Percentiles rank a stretch among this genome's conserved stretches.
phyloP scores from a whole-genome alignment of 2,113 vertebrate genomes.

The Himantopus leucocephalus region DNA sequence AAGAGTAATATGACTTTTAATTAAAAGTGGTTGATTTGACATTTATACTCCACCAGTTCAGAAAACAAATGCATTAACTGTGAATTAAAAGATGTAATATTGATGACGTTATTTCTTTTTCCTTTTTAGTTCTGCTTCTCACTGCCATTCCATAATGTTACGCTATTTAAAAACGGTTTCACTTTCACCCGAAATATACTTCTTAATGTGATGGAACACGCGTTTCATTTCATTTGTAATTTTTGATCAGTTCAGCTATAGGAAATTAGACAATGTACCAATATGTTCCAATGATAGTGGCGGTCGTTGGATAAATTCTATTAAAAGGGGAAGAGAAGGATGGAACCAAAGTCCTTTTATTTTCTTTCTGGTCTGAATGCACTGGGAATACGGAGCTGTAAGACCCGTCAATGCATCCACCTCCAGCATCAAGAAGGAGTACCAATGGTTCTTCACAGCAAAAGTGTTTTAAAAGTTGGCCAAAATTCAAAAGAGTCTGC shows the following conservation, averaged over 20 bases:
- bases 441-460: too few species aligned
- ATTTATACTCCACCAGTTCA: neutral
- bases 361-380: neutral
- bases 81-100: neutral
- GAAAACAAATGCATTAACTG: constrained; percentile 22
- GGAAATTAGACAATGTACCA: neutral
- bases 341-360: neutral
- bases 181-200: neutral
- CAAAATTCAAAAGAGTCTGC: neutral
- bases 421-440: neutral
- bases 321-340: neutral
- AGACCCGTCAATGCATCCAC: neutral
- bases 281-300: neutral
- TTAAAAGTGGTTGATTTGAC: constrained; percentile 14
- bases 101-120: neutral
- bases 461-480: neutral
- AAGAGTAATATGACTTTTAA: neutral
- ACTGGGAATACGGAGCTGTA: neutral
- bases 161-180: neutral
- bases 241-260: neutral
- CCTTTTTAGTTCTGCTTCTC: neutral
- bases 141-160: neutral
- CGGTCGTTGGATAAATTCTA: neutral
- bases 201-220: neutral
- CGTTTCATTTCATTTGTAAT: neutral